These are phyloP conservation scores for Julus scanicus DNA, from an alignment of 2,888 invertebrate species.

Conservation along the genomic window DNA sequence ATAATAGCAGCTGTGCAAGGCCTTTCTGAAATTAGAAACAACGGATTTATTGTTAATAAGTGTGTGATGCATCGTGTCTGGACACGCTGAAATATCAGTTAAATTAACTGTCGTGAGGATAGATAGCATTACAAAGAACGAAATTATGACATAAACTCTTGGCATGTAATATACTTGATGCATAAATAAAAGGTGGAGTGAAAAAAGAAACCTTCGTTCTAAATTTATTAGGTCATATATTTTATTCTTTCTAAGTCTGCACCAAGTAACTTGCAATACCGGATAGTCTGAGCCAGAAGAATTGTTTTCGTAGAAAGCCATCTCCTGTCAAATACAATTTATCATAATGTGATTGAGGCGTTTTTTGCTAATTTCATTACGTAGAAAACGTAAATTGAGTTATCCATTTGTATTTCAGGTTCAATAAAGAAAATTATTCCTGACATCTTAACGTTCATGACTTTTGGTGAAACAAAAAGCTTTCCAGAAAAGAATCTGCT, in stretches of 20 bases:
- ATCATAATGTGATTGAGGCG: not conserved
- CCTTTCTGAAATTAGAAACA: constrained; percentile 69
- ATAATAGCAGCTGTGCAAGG: constrained; percentile 76
- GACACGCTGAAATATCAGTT: not conserved
- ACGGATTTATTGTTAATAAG: constrained; percentile 41
- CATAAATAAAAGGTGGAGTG: not conserved
- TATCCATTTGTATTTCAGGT: not conserved
- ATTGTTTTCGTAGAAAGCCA: not conserved
- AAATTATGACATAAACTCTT: too few species aligned
- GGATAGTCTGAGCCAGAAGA: not conserved
- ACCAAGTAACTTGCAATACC: not conserved
- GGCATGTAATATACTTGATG: too few species aligned
- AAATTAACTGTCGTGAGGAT: too few species aligned
- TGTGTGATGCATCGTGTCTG: not conserved
- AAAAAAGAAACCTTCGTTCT: not conserved
- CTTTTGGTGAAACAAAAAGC: not conserved
- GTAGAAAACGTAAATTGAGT: not conserved
- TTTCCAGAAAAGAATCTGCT: not conserved
- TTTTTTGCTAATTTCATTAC: not conserved
- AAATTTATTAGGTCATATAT: constrained; percentile 1
- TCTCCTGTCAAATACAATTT: not conserved
- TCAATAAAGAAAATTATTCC: not conserved
- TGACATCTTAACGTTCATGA: not conserved
- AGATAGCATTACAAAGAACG: not conserved
- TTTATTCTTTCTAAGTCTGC: not conserved